Evolutionary conservation across 2,113 vertebrate species (phyloP), one percentile per base, ranked within the genome.

Genomic region (Sylvilagus bachmani): DNA sequence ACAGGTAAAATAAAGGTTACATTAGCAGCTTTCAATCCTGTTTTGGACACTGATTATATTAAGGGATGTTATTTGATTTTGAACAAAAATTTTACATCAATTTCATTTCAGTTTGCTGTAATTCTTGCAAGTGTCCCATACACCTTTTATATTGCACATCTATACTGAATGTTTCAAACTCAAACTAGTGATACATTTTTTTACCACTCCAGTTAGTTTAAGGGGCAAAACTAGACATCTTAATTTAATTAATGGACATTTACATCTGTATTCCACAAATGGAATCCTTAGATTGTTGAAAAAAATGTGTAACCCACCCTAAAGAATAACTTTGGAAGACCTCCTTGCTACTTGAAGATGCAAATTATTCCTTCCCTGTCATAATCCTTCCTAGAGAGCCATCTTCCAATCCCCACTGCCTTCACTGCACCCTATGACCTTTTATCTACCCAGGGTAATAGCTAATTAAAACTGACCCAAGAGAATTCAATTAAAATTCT

Each of bases 71-170:
- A 16, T 62, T 88, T 93, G 77, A 88, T 38, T 88, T 21, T 70
- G 73, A 88, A 70, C 24, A 69, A 82, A 95, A 86, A 36, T 90
- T 90, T 95, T 29, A 84, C 53, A 79, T 7, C 10, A 67, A 62
- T 77, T 95, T 96, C 62, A 66, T 81, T 97, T 95, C 73, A 87
- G 22, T 53, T 81, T 84, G 51, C 27, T 82, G 5, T 84, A 95
- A 85, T 81, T n/a, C 84, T 80, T 31, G n/a, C 16, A 82, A 85
- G 36, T 81, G 38, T 62, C n/a, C 58, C 17, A 49, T 2, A 58
- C 6, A 29, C 2, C 17, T 10, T 3, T 82, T 33, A 73, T 33
- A 53, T n/a, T 79, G n/a, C 31, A 61, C 22, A 51, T 29, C 24
- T 27, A 0, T 66, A 73, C 22, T 55, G 36, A 93, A 8, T 62